Percentiles rank a stretch among this genome's conserved stretches.
Conservation (phyloP, 1,140 invertebrate species). For the Penaeus chinensis region DNA sequence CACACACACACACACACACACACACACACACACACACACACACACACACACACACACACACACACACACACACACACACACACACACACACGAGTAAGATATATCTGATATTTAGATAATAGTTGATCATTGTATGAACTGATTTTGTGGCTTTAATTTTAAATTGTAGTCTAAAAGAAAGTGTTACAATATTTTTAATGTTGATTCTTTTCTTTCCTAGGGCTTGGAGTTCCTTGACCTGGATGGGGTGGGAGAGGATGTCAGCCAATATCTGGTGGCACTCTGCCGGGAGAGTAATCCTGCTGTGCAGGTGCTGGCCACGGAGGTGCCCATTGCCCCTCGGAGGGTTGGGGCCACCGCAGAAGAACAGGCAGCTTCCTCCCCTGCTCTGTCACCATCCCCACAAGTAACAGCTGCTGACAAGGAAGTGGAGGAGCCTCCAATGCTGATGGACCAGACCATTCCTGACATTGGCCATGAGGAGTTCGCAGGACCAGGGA, state of each 20-base stretch:
- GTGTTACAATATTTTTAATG: background rate
- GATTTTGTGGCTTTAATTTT: background rate
- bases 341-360: background rate
- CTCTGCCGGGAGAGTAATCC: slow-evolving; percentile 41
- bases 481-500: slow-evolving; percentile 9
- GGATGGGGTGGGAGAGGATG: slow-evolving; percentile 49
- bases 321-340: slow-evolving; percentile 8
- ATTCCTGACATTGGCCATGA: background rate
- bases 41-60: no score
- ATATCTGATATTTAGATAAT: no score
- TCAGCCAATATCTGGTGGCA: slow-evolving; percentile 29
- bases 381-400: background rate
- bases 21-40: no score
- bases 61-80: no score
- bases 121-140: no score
- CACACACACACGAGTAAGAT: no score
- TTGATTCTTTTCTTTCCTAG: background rate
- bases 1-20: no score
- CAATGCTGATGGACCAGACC: slow-evolving; percentile 1
- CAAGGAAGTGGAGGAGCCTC: background rate
- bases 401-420: background rate
- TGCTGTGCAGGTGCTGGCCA: slow-evolving; percentile 40
- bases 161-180: background rate
- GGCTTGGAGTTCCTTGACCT: slow-evolving; percentile 51
- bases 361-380: background rate